phyloP scores from a whole-genome alignment of 2,797 vertebrate species.

The Platyrinchus mystaceus region DNA sequence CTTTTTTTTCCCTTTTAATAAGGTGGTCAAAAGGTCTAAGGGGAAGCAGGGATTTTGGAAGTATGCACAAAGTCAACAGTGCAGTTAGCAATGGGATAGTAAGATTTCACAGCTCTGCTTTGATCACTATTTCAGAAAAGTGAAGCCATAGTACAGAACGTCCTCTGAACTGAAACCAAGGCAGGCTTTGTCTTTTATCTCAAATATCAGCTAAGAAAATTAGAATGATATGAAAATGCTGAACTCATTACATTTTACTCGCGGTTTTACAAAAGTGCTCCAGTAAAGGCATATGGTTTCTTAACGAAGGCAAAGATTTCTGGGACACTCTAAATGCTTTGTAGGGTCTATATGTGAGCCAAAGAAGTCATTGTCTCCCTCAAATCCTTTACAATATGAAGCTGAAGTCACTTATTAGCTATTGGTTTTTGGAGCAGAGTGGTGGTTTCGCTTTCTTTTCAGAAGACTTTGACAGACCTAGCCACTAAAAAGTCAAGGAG shows the following conservation, averaged over 20 bases:
- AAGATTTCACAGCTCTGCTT: conserved; percentile 79
- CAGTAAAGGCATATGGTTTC: neutral
- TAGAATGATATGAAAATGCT: conserved; percentile 64
- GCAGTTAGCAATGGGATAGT: conserved; percentile 77
- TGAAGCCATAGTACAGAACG: conserved; percentile 72
- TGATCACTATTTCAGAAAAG: conserved; percentile 81
- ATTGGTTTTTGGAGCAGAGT: neutral
- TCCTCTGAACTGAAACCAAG: conserved; percentile 78
- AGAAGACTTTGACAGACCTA: neutral
- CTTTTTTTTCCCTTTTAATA: neutral
- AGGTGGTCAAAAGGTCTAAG: conserved; percentile 74
- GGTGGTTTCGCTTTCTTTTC: neutral
- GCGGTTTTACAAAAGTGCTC: neutral
- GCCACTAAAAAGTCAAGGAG: neutral
- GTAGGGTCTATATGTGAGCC: neutral
- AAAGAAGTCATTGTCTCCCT: neutral
- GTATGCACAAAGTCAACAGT: conserved; percentile 79
- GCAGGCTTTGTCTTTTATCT: conserved; percentile 81
- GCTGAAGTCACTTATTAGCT: neutral
- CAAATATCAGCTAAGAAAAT: conserved; percentile 71
- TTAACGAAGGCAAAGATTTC: neutral
- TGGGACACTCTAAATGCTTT: neutral
- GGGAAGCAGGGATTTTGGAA: conserved; percentile 79
- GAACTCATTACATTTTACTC: conserved; percentile 69
- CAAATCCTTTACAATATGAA: neutral